Conservation (phyloP, 2,113 vertebrate species). For the Verasper variegatus region DNA sequence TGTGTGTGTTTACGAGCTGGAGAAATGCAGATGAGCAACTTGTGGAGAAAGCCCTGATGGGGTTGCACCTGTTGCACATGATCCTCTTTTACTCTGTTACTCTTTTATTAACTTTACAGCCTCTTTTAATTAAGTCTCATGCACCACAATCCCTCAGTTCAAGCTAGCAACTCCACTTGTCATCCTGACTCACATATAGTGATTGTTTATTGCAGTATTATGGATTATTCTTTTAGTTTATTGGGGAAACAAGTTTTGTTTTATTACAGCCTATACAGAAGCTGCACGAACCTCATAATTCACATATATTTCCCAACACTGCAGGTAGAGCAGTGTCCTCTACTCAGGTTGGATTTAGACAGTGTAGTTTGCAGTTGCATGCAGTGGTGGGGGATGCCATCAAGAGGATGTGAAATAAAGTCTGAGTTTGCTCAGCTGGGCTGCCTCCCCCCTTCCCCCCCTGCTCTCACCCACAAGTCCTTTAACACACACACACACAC, state of each 20-base stretch:
- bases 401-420: constrained; percentile 81
- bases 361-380: constrained; percentile 42
- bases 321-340: constrained; percentile 1
- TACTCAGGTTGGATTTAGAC: constrained; percentile 56
- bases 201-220: neutral
- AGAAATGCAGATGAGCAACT: neutral
- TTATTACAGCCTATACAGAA: neutral
- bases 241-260: no score
- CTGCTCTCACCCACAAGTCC: constrained; percentile 15
- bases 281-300: constrained; percentile 2
- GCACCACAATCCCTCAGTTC: neutral
- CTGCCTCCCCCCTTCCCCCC: constrained; percentile 1
- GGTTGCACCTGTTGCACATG: constrained; percentile 37
- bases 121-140: neutral
- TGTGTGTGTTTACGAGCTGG: constrained; percentile 7
- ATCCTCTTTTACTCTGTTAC: neutral
- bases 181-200: neutral
- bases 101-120: neutral
- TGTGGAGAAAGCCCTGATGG: neutral
- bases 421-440: constrained; percentile 82
- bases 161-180: neutral
- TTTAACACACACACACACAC: constrained; percentile 58
- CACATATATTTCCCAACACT: neutral
- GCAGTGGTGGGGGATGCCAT: constrained; percentile 58
- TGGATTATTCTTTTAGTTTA: no score